phyloP scores from a whole-genome alignment of 2,797 vertebrate species.

The Crypturellus tataupa region DNA sequence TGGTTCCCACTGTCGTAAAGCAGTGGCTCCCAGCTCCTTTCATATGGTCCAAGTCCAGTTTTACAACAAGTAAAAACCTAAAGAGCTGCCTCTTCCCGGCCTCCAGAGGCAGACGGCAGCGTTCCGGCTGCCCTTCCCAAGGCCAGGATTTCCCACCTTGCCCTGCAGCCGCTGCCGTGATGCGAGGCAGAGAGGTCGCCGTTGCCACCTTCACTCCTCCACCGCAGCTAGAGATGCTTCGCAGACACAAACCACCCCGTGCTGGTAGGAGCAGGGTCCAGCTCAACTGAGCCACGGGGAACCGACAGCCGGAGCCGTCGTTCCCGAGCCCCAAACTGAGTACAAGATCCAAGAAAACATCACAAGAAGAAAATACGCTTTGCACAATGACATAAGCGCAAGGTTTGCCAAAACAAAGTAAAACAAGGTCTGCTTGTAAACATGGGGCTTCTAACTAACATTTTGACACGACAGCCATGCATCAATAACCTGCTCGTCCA shows the following conservation, averaged over 20 bases:
- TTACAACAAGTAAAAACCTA: neutral
- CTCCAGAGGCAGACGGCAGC: accelerated
- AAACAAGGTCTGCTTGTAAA: neutral
- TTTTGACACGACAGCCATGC: neutral
- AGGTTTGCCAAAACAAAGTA: neutral
- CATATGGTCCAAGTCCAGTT: neutral
- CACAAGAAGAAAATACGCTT: neutral
- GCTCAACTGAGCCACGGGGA: neutral
- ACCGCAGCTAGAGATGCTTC: neutral
- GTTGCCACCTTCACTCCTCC: neutral
- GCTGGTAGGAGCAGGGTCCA: neutral
- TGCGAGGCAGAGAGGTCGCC: neutral
- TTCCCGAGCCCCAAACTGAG: neutral
- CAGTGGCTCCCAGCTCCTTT: accelerated
- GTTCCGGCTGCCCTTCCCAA: neutral
- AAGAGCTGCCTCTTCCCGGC: neutral
- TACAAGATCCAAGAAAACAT: neutral
- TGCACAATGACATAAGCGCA: neutral
- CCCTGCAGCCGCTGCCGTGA: neutral
- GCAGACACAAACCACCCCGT: neutral
- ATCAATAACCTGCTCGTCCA: neutral
- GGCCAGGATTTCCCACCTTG: neutral
- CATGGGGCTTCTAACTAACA: neutral
- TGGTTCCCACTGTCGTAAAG: neutral
- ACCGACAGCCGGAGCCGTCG: neutral